phyloP scores from a whole-genome alignment of 2,888 invertebrate genomes.

The Chrysina gloriosa region DNA sequence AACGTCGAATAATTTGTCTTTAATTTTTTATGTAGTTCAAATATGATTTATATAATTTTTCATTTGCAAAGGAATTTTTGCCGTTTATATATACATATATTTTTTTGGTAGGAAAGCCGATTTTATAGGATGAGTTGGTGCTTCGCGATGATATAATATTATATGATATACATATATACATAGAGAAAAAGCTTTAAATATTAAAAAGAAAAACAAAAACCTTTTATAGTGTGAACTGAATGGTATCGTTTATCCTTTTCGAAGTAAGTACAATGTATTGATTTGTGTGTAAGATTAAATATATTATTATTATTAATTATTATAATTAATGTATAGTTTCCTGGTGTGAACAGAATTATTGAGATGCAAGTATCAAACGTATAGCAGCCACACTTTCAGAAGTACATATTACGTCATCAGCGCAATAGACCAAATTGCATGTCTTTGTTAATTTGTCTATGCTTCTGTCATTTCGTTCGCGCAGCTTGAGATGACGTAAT shows the following conservation, averaged over 20 bases:
- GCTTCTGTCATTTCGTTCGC: too few relatives aligned
- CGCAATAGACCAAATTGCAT: too few relatives aligned
- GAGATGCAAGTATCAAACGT: too few relatives aligned
- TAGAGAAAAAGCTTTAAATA: constrained; percentile 14
- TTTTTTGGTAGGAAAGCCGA: neutral
- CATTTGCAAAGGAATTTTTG: neutral
- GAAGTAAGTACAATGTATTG: constrained; percentile 26
- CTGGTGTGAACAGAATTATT: neutral
- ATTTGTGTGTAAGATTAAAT: constrained; percentile 14
- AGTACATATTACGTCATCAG: too few relatives aligned
- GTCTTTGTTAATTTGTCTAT: too few relatives aligned
- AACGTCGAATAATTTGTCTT: too few relatives aligned
- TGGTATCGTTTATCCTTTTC: constrained; percentile 13
- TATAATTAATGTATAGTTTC: neutral
- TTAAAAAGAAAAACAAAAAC: constrained; percentile 1
- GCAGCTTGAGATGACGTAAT: too few relatives aligned
- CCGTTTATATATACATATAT: neutral
- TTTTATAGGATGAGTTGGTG: constrained; percentile 2
- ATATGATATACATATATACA: constrained; percentile 1
- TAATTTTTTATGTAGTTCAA: too few relatives aligned
- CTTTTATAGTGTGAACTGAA: constrained; percentile 31
- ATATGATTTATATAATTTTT: neutral
- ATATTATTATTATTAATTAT: neutral
- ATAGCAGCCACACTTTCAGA: too few relatives aligned
- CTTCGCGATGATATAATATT: neutral